Conservation (phyloP, 2,113 vertebrate species). For the Morone chrysops region DNA sequence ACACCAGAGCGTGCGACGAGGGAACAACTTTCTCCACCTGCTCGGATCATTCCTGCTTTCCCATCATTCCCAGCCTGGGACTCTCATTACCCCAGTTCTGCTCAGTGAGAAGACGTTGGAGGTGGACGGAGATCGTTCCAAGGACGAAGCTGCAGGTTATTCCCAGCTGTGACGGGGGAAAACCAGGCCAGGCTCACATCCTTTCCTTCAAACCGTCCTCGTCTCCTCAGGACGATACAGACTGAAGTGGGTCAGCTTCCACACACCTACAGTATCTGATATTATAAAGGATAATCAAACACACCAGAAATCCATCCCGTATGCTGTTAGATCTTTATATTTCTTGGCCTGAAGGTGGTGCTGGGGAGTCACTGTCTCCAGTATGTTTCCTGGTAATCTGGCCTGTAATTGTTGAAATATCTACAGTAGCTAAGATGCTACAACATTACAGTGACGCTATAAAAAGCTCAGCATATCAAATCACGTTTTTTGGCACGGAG, state of each 20-base stretch:
- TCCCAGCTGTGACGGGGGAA: constrained; percentile 8
- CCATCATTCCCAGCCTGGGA: constrained; percentile 24
- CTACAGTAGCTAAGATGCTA: too few species aligned
- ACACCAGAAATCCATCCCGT: too few species aligned
- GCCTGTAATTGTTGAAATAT: too few species aligned
- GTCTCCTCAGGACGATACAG: background rate
- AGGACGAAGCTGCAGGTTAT: constrained; percentile 22
- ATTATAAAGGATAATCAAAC: too few species aligned
- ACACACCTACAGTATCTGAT: too few species aligned
- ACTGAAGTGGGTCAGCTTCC: constrained; percentile 15
- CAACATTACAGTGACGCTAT: too few species aligned
- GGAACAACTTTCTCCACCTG: background rate
- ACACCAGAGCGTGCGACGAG: background rate
- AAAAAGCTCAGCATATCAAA: too few species aligned
- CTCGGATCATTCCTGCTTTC: background rate
- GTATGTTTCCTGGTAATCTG: too few species aligned
- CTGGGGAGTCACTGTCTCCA: too few species aligned
- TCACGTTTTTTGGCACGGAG: too few species aligned
- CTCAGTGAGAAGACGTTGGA: background rate
- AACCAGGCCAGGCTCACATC: background rate
- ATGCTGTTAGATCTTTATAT: too few species aligned
- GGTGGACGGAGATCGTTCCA: constrained; percentile 9
- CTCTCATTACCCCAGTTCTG: constrained; percentile 51
- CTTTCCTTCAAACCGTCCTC: background rate
- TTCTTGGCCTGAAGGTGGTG: too few species aligned